phyloP scores from a whole-genome alignment of 2,113 vertebrate species.

The Erythrocercus mccallii region DNA sequence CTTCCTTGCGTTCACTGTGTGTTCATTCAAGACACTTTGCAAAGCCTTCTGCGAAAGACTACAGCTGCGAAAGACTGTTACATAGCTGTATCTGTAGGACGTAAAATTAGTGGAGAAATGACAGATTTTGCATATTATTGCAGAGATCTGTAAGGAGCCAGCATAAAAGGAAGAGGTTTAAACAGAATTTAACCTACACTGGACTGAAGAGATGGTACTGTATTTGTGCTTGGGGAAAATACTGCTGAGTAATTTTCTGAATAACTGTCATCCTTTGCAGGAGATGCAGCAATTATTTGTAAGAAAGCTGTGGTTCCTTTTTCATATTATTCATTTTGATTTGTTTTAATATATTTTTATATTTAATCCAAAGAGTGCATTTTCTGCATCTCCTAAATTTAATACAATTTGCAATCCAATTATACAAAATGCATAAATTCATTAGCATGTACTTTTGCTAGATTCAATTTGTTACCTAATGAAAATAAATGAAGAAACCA shows the following conservation, averaged over 20 bases:
- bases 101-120: not conserved
- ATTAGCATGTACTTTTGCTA: constrained; percentile 27
- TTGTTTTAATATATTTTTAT: not conserved
- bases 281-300: not conserved
- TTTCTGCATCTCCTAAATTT: not conserved
- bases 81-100: not conserved
- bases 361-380: not conserved
- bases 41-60: not conserved
- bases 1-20: not conserved
- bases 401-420: not conserved
- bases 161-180: not conserved
- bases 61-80: not conserved
- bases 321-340: not conserved
- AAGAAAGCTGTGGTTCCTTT: not conserved
- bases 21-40: not conserved
- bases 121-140: not conserved
- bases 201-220: not conserved
- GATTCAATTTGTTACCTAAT: constrained; percentile 40
- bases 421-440: constrained; percentile 12
- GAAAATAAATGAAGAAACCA: constrained; percentile 52
- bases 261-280: not conserved
- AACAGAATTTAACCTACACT: not conserved
- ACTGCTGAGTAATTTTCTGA: not conserved
- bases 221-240: not conserved
- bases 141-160: not conserved